Conservation (phyloP, 2,888 invertebrate species). For the Zaprionus obscuricornis region DNA sequence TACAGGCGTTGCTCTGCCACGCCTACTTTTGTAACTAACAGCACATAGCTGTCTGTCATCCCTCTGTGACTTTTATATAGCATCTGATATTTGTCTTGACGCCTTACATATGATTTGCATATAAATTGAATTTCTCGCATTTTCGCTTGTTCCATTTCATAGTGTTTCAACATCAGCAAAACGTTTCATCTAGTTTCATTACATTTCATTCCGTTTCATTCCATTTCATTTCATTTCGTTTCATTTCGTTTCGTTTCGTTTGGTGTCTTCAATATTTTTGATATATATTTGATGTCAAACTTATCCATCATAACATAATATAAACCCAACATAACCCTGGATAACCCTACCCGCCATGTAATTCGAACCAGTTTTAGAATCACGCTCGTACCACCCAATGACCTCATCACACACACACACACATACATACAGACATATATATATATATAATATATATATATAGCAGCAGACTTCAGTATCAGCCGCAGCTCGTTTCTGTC, state of each 20-base stretch:
- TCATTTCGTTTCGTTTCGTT: conserved; percentile 12
- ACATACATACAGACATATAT: not conserved
- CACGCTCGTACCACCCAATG: no score
- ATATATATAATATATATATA: not conserved
- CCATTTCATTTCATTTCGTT: conserved; percentile 13
- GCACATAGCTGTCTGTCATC: no score
- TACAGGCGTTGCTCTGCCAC: no score
- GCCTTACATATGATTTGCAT: conserved; percentile 75
- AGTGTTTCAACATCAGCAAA: not conserved
- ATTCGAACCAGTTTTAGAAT: no score
- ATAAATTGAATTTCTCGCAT: conserved; percentile 72
- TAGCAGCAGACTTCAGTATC: conserved; percentile 7
- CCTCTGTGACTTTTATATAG: conserved; percentile 7
- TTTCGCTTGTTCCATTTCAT: conserved; percentile 1
- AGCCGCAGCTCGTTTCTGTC: conserved; percentile 45
- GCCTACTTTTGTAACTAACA: no score
- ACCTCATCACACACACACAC: conserved; percentile 32
- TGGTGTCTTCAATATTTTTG: conserved; percentile 63
- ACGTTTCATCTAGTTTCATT: conserved; percentile 25
- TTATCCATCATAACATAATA: no score
- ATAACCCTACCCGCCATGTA: no score
- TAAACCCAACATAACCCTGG: no score
- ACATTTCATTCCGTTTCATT: conserved; percentile 9
- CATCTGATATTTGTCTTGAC: conserved; percentile 60
- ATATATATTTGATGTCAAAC: conserved; percentile 67